A percentile compares a stretch with the other conserved stretches of the same genome.
phyloP scores from a whole-genome alignment of 2,888 invertebrate species.

The Sicus ferrugineus region DNA sequence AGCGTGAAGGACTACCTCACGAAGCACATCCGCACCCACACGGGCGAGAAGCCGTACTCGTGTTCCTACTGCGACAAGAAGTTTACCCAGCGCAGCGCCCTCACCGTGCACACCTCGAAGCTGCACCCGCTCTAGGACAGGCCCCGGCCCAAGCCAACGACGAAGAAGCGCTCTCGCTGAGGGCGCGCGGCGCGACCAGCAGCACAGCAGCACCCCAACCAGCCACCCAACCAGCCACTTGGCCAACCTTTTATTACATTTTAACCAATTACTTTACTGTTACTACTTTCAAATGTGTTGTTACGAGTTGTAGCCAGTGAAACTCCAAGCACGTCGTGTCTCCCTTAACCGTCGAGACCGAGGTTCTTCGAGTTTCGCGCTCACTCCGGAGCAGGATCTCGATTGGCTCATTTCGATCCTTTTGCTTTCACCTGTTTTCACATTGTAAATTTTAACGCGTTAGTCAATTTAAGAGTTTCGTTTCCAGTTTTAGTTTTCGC shows the following conservation, averaged over 20 bases:
- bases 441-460: too few relatives aligned
- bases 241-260: too few relatives aligned
- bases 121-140: constrained; percentile 62
- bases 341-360: too few relatives aligned
- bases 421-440: constrained; percentile 42
- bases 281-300: constrained; percentile 38
- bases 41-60: constrained; percentile 62
- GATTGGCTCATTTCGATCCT: too few relatives aligned
- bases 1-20: constrained; percentile 64
- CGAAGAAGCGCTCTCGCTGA: constrained; percentile 16
- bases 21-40: constrained; percentile 64
- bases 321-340: too few relatives aligned
- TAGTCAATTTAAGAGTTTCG: constrained; percentile 27
- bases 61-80: constrained; percentile 63
- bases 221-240: too few relatives aligned
- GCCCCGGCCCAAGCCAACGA: constrained; percentile 49
- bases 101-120: constrained; percentile 62
- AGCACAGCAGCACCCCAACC: constrained; percentile 20
- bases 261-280: too few relatives aligned
- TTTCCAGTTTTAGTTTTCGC: constrained; percentile 35
- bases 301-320: too few relatives aligned
- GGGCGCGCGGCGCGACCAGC: constrained; percentile 2
- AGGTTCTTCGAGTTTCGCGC: constrained; percentile 34
- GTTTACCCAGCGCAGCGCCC: constrained; percentile 62
- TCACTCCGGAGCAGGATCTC: constrained; percentile 61